Base-by-base conservation (phyloP, 92 coral and sea anemone species). In the Umimayanthus kanabou region DNA sequence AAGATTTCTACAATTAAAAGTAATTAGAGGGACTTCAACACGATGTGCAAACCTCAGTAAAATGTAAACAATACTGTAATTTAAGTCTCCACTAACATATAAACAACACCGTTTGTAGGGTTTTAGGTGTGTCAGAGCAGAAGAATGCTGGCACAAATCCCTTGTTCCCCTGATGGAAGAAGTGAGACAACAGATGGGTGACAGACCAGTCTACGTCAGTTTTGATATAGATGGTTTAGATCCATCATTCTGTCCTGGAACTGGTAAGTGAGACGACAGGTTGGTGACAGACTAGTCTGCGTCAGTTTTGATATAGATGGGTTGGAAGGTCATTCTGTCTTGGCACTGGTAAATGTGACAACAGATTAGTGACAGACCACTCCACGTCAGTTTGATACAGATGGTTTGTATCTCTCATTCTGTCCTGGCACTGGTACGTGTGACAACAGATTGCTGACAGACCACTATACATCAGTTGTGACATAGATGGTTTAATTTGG, bases 341-440 rank as follows among this genome's bases (percentile, higher is more conserved):
- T 14, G 95, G 93, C 37, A 90, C 93, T 69, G 92, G 95, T 93
- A 29, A 86, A 64, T 16, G 23, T 5, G 23, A 53, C 58, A 53
- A 15, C 58, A 53, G 58, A 13, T 9, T 16, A 18, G 20, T 53
- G 9, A 47, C 11, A 47, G 9, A 9, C 96, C 96, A 7, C 94
- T 94, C 6, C 92, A 90, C 42, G 79, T 94, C 76, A 92, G 90
- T 49, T 90, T 80, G 93, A 90, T 50, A 89, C 92, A 10, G 96
- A 94, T 82, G 96, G 85, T 9, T 33, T 94, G 26, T 94, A 94
- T 79, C 96, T 94, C 0, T 80, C 91, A 4, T 87, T 85, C 73
- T 92, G 93, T 3, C 96, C 94, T 7, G 93, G 94, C 43, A 94
- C 96, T 82, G 96, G 96, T 94, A 94, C 66, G 94, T 94, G 53